Percentiles rank a stretch among this genome's conserved stretches.
Evolutionary conservation across 2,113 vertebrate species (phyloP).

Genomic region (Felis chaus): DNA sequence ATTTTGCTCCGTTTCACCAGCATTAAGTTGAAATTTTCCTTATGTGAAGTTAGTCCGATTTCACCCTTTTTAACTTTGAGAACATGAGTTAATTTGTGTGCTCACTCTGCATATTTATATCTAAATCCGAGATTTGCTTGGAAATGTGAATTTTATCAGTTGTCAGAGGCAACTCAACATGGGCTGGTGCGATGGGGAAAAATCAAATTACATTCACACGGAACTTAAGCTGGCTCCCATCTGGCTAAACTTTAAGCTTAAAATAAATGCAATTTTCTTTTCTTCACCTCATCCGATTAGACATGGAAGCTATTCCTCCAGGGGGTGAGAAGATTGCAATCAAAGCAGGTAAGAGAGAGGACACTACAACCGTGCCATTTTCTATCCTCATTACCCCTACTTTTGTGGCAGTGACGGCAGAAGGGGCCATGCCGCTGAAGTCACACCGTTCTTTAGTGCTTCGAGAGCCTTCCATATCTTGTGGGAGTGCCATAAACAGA

Average conservation of each 20-base stretch:
- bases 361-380: background rate
- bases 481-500: background rate
- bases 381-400: background rate
- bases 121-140: constrained; percentile 58
- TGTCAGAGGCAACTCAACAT: constrained; percentile 68
- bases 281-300: constrained; percentile 2
- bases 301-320: background rate
- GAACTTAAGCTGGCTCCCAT: constrained; percentile 53
- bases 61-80: constrained; percentile 60
- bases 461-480: background rate
- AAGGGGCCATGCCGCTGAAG: background rate
- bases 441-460: background rate
- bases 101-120: constrained; percentile 66
- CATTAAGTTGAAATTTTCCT: background rate
- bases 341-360: background rate
- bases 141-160: constrained; percentile 72
- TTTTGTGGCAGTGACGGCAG: background rate
- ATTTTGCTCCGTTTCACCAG: constrained; percentile 17
- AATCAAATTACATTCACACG: constrained; percentile 55
- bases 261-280: constrained; percentile 61
- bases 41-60: constrained; percentile 6
- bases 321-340: background rate
- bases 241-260: constrained; percentile 58
- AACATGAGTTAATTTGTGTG: constrained; percentile 50
- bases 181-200: constrained; percentile 15